Percentiles rank a stretch among this genome's conserved stretches.
These are phyloP conservation scores for Brachionus rotundiformis DNA, from an alignment of 1,140 invertebrate genomes.

Conservation along the genomic window DNA sequence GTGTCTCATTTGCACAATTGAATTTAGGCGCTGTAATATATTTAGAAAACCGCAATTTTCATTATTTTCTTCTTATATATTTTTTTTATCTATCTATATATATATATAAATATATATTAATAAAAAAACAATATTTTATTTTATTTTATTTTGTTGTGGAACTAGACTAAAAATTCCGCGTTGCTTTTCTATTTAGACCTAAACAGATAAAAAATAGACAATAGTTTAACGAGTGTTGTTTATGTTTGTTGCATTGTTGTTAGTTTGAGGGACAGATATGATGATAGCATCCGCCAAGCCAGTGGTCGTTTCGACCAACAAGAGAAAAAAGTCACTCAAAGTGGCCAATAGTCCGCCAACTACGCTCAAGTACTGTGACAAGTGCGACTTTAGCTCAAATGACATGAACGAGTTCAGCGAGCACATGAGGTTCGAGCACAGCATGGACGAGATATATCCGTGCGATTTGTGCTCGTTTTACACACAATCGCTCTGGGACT, in stretches of 20 bases:
- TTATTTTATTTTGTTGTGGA: too few relatives aligned
- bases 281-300: not conserved
- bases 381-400: slow-evolving; percentile 12
- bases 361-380: slow-evolving; percentile 26
- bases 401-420: slow-evolving; percentile 35
- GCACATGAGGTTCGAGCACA: slow-evolving; percentile 51
- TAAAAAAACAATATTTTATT: too few relatives aligned
- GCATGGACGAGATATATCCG: slow-evolving; percentile 37
- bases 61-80: not conserved
- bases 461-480: slow-evolving; percentile 50
- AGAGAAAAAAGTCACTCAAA: slow-evolving; percentile 14
- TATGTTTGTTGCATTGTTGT: not conserved
- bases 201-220: not conserved
- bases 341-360: not conserved
- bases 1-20: slow-evolving; percentile 8
- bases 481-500: slow-evolving; percentile 40
- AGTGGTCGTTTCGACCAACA: not conserved
- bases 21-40: slow-evolving; percentile 39
- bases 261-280: not conserved
- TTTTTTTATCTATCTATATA: too few relatives aligned
- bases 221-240: not conserved
- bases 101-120: too few relatives aligned
- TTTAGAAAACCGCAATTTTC: slow-evolving; percentile 37
- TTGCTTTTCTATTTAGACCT: too few relatives aligned
- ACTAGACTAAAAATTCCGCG: too few relatives aligned